Percentiles rank a stretch among this genome's conserved stretches.
phyloP scores from a whole-genome alignment of 2,888 invertebrate genomes.

The Rhynchonema sp. region DNA sequence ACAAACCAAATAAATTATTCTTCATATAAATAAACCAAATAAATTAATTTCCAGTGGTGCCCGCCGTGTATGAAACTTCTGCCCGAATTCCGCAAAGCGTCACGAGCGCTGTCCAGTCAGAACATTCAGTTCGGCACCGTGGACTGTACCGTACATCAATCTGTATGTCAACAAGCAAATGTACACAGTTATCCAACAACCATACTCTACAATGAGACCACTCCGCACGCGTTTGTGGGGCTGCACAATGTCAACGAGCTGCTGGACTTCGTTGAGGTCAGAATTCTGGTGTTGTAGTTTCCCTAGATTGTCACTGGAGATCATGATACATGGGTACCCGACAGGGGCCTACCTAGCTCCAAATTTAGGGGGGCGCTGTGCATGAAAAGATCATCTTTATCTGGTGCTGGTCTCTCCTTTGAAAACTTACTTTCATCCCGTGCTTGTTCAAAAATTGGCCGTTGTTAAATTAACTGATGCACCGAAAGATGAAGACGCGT shows the following conservation, averaged over 20 bases:
- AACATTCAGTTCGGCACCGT: constrained; percentile 37
- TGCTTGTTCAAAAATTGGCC: too few relatives aligned
- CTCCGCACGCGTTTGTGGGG: constrained; percentile 40
- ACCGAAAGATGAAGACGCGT: too few relatives aligned
- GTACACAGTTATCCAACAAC: constrained; percentile 44
- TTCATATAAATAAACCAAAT: neutral
- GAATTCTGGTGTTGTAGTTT: constrained; percentile 21
- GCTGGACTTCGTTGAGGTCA: constrained; percentile 42
- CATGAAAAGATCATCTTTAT: too few relatives aligned
- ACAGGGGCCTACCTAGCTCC: too few relatives aligned
- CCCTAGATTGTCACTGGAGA: too few relatives aligned
- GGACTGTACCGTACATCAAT: constrained; percentile 45
- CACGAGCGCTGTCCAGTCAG: neutral
- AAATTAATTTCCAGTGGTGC: constrained; percentile 41
- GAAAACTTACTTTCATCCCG: too few relatives aligned
- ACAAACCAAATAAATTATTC: too few relatives aligned
- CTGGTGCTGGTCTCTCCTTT: too few relatives aligned
- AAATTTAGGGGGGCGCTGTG: too few relatives aligned
- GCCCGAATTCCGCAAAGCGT: constrained; percentile 46
- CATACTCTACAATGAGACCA: constrained; percentile 42
- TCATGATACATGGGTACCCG: too few relatives aligned
- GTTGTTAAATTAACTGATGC: too few relatives aligned
- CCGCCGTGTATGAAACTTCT: constrained; percentile 51
- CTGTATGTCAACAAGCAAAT: constrained; percentile 35
- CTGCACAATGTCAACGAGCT: constrained; percentile 40